Percentiles rank a stretch among this genome's conserved stretches.
Conservation (phyloP, 2,113 vertebrate genomes). For the Aleadryas rufinucha region DNA sequence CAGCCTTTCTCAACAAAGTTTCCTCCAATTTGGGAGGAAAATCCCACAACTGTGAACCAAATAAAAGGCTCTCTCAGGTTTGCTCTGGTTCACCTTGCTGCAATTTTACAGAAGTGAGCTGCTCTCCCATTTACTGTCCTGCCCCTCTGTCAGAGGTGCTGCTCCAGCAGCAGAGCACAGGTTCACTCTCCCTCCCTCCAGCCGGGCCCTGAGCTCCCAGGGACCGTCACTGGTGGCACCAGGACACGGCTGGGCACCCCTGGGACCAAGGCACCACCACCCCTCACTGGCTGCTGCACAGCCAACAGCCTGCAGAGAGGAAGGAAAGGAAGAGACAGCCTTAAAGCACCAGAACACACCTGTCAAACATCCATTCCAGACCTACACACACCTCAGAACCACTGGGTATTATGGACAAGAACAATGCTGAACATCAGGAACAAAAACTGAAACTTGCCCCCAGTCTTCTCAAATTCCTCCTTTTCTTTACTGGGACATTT, state of each 20-base stretch:
- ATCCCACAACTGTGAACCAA: rapidly evolving
- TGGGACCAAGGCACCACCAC: neutral
- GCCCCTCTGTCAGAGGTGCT: neutral
- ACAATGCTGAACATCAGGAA: neutral
- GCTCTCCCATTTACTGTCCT: neutral
- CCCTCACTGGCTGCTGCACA: neutral
- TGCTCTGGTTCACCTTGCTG: neutral
- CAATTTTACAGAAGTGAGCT: neutral
- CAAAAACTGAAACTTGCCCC: neutral
- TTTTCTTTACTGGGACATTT: neutral
- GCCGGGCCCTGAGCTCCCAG: neutral
- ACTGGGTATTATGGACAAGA: neutral
- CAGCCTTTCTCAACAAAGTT: neutral
- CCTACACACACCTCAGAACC: neutral
- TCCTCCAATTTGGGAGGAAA: neutral
- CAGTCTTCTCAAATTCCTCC: neutral
- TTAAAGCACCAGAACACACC: neutral
- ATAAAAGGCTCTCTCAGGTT: neutral
- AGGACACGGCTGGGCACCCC: neutral
- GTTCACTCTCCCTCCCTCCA: neutral
- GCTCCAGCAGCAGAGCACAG: neutral
- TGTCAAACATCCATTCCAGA: neutral
- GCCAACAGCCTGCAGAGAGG: neutral
- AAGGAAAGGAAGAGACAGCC: neutral
- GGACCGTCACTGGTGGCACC: neutral